Conservation (phyloP, 2,888 invertebrate genomes). For the Hedya salicella region DNA sequence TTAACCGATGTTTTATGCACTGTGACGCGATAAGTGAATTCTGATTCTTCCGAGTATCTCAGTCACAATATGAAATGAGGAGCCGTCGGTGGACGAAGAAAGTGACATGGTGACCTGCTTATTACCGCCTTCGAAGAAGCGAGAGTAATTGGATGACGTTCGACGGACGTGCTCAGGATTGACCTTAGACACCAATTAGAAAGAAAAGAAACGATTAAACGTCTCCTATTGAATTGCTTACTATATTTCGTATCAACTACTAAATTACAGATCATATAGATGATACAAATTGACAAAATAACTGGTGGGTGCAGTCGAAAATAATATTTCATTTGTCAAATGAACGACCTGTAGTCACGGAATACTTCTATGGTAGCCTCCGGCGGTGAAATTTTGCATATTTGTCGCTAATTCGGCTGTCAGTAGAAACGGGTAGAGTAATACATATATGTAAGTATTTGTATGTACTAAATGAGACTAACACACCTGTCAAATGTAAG, state of each 20-base stretch:
- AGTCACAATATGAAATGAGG: conserved; percentile 52
- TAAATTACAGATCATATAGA: conserved; percentile 32
- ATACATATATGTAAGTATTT: conserved; percentile 48
- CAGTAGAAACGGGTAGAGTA: conserved; percentile 39
- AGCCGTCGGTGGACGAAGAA: conserved; percentile 66
- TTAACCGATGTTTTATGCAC: background rate
- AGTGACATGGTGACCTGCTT: conserved; percentile 75
- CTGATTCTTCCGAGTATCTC: conserved; percentile 14
- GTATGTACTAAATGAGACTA: conserved; percentile 46
- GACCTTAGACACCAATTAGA: conserved; percentile 46
- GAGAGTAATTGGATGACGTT: conserved; percentile 69
- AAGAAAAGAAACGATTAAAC: conserved; percentile 35
- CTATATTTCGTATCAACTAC: conserved; percentile 14
- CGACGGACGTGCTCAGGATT: conserved; percentile 39
- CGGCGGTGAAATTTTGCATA: conserved; percentile 39
- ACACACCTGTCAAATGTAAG: conserved; percentile 62
- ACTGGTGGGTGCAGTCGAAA: conserved; percentile 56
- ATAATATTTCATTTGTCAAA: conserved; percentile 66
- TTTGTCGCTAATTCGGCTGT: conserved; percentile 35
- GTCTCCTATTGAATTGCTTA: conserved; percentile 20
- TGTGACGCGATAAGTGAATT: conserved; percentile 34
- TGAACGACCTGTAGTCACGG: conserved; percentile 67
- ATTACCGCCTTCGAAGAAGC: conserved; percentile 62
- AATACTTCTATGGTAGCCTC: conserved; percentile 44
- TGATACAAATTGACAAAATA: conserved; percentile 50